Evolutionary conservation across 2,888 invertebrate species (phyloP), one percentile per base, ranked within the genome.

Genomic region (Marronus borbonicus): DNA sequence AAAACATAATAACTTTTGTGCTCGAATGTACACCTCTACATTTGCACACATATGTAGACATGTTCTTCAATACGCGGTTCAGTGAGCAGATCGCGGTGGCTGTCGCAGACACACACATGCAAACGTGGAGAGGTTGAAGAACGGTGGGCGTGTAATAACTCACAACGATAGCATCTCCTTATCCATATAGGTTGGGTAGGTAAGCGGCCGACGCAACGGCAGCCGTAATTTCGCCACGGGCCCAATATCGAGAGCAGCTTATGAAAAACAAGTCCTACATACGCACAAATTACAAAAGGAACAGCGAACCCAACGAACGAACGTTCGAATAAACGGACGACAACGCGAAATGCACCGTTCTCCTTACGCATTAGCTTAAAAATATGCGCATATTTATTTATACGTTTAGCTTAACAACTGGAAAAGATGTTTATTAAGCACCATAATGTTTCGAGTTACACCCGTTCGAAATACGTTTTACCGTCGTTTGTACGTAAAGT

Each of bases 111-210:
- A 44, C 44, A 44, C 12, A 44, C 44, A 12, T 44, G 7, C 39
- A 39, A 10, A 39, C 39, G 39, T 10, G 44, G 70, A 79, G 78
- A 81, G 80, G 79, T 77, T 79, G 78, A 80, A 79, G 79, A 80
- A 78, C 80, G 76, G 81, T 81, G 79, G 81, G 81, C 80, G 81
- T 78, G 79, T 74, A 80, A 78, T 80, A 81, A 81, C 77, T 81
- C 75, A 79, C 77, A 66, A 74, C 69, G 81, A 81, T 81, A 81
- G 39, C 79, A 81, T 81, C 81, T 80, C 70, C 64, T 75, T 76
- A 79, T 76, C 80, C 80, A 76, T 81, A 80, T 80, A 80, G 78
- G 81, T 58, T 17, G 20, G 55, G 55, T 58, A 62, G 31, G 62
- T 12, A 12, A 62, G 62, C 62, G 31, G n/a, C 24, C 55, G 55